Base-by-base conservation (phyloP, 1,140 invertebrate genomes). In the Phthorimaea operculella region DNA sequence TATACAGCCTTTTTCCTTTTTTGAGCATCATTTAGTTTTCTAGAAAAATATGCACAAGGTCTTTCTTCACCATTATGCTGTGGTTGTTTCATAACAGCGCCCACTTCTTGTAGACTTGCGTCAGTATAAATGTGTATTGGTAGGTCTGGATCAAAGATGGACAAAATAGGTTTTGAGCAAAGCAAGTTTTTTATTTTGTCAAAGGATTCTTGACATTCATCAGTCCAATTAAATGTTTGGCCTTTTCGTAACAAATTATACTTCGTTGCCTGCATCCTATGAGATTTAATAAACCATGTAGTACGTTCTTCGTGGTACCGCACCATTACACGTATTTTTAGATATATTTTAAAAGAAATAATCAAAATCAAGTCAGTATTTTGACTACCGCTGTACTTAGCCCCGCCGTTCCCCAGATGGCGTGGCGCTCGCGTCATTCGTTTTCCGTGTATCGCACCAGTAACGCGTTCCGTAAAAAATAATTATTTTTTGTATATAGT, bases 231-330 rank as follows among this genome's bases (percentile, higher is more conserved):
- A 59, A 69, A 72, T 56, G 53, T 62, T 55, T 58, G 51, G 17
- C 58, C 47, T 39, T 70, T 74, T 49, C 62, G 59, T n/a, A 74
- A 36, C n/a, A n/a, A n/a, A n/a, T n/a, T n/a, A n/a, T n/a, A n/a
- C n/a, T n/a, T n/a, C n/a, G n/a, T n/a, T n/a, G n/a, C n/a, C n/a
- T n/a, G n/a, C n/a, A n/a, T n/a, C n/a, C n/a, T n/a, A n/a, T n/a
- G n/a, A n/a, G n/a, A n/a, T n/a, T n/a, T n/a, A n/a, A n/a, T n/a
- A n/a, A n/a, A n/a, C n/a, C n/a, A n/a, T n/a, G n/a, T n/a, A n/a
- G n/a, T n/a, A n/a, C n/a, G n/a, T n/a, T n/a, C n/a, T n/a, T n/a
- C n/a, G n/a, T n/a, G n/a, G n/a, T n/a, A n/a, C n/a, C n/a, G n/a
- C n/a, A n/a, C n/a, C n/a, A n/a, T n/a, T n/a, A n/a, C n/a, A n/a